phyloP scores from a whole-genome alignment of 2,113 vertebrate genomes.

The Vombatus ursinus region DNA sequence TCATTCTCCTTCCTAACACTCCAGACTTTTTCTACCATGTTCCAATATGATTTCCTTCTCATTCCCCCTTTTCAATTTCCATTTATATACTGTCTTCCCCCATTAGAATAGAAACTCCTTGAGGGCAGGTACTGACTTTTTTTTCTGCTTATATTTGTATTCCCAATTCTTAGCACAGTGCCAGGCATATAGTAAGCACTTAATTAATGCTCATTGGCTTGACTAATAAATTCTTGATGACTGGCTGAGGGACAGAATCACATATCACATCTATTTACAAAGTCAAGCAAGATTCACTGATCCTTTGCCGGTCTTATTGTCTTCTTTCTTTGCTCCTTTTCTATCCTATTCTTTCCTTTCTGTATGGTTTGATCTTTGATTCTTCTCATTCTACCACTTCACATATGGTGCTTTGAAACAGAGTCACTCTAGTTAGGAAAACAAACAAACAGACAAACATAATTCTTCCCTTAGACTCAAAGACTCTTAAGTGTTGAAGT shows the following conservation, averaged over 20 bases:
- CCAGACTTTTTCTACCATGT: too few relatives aligned
- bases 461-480: neutral
- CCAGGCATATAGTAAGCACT: neutral
- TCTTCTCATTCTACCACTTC: neutral
- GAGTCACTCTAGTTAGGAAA: neutral
- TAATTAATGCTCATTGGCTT: neutral
- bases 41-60: too few relatives aligned
- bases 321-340: neutral
- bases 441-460: neutral
- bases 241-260: neutral
- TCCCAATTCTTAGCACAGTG: too few relatives aligned
- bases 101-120: too few relatives aligned
- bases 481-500: neutral
- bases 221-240: neutral
- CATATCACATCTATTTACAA: neutral
- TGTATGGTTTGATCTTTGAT: neutral
- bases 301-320: neutral
- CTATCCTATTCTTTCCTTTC: too few relatives aligned
- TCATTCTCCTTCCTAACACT: too few relatives aligned
- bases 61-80: too few relatives aligned
- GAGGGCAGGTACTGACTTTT: too few relatives aligned
- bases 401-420: neutral
- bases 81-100: too few relatives aligned
- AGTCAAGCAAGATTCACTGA: neutral
- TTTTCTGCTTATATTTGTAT: too few relatives aligned